Conservation (phyloP, 2,888 invertebrate genomes). For the Xanthorhoe spadicearia region DNA sequence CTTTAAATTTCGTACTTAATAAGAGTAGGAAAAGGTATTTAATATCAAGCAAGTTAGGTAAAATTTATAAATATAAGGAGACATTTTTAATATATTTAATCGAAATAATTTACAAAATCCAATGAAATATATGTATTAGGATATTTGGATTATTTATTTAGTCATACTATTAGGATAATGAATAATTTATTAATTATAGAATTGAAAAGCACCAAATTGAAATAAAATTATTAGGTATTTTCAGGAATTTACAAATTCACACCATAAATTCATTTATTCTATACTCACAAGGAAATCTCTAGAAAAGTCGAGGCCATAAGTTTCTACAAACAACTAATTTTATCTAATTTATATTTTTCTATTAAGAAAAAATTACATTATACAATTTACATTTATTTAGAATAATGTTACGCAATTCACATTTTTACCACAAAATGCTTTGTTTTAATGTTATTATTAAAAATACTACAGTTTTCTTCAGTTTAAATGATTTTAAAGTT, state of each 20-base stretch:
- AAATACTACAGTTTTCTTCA: conserved; percentile 8
- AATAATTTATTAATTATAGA: background rate
- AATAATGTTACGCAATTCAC: conserved; percentile 80
- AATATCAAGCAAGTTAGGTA: conserved; percentile 12
- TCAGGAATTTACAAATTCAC: conserved; percentile 4
- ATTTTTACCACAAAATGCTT: conserved; percentile 33
- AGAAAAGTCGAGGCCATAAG: conserved; percentile 33
- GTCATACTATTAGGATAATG: background rate
- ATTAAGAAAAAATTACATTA: conserved; percentile 55
- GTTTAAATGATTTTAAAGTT: background rate
- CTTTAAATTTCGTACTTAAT: conserved; percentile 15
- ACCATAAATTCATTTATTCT: conserved; percentile 2
- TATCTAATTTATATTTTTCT: conserved; percentile 39
- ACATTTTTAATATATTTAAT: background rate
- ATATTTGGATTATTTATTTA: background rate
- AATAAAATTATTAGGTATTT: background rate
- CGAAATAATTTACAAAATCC: conserved; percentile 10
- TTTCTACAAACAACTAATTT: conserved; percentile 33
- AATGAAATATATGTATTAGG: conserved; percentile 7
- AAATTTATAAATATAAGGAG: background rate
- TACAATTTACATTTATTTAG: conserved; percentile 81
- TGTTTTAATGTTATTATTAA: conserved; percentile 6
- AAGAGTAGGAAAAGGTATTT: conserved; percentile 18
- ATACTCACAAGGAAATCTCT: conserved; percentile 17
- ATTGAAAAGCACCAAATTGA: conserved; percentile 16